Conservation (phyloP, 2,888 invertebrate species). For the Cephus sareptanus region DNA sequence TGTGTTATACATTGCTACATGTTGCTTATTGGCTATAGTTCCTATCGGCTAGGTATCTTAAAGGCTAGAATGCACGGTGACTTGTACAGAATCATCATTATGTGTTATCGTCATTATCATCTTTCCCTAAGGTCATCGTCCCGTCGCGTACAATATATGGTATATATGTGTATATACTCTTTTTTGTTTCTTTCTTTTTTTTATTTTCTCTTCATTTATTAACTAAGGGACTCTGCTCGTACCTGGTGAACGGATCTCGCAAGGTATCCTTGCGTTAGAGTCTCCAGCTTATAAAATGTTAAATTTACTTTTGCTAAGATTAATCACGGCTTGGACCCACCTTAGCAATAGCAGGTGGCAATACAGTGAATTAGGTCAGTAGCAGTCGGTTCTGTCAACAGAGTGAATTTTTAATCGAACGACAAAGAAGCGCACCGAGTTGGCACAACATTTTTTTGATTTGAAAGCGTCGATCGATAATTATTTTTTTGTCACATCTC, state of each 20-base stretch:
- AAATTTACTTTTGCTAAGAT: constrained; percentile 29
- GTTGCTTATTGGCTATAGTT: constrained; percentile 50
- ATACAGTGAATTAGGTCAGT: too few species aligned
- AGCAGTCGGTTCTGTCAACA: too few species aligned
- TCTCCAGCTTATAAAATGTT: constrained; percentile 32
- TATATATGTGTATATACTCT: constrained; percentile 6
- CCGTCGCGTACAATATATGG: background rate
- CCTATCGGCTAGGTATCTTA: constrained; percentile 56
- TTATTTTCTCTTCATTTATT: background rate
- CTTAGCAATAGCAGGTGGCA: background rate
- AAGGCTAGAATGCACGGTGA: constrained; percentile 60
- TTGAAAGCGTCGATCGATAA: too few species aligned
- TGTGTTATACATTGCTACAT: constrained; percentile 63
- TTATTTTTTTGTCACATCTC: background rate
- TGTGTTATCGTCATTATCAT: constrained; percentile 36
- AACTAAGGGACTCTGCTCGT: background rate
- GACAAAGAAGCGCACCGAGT: too few species aligned
- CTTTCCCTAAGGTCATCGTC: constrained; percentile 12
- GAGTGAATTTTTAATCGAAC: too few species aligned
- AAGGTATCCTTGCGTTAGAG: background rate
- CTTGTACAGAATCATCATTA: constrained; percentile 57
- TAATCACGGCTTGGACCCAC: constrained; percentile 23
- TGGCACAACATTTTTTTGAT: too few species aligned
- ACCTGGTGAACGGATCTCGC: background rate
- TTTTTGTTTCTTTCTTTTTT: constrained; percentile 8